Base-by-base conservation (phyloP, 1,140 invertebrate species). In the Calycopis cecrops region DNA sequence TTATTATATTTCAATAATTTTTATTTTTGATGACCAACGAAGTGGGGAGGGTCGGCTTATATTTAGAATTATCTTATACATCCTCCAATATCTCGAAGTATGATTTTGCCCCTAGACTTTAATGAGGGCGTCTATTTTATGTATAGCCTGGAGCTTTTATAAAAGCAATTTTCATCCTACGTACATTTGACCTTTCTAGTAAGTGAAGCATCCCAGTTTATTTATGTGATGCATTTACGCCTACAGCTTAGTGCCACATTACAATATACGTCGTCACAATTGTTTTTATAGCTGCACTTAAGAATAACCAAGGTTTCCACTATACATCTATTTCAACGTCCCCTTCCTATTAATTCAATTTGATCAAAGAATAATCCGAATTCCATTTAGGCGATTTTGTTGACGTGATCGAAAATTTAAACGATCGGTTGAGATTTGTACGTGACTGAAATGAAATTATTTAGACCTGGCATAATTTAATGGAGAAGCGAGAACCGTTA, bases 151-250 rank as follows among this genome's bases (percentile, higher is more conserved):
- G 21, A 28, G 21, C 21, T 28, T 28, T 28, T 44, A 44, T 44
- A 44, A 44, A 16, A 44, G 40, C 40, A 16, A 44, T 44, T 4
- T 44, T 44, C 40, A 16, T 44, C 40, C 14, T 44, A 44, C 40
- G 40, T 44, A 44, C 40, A 16, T 44, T 44, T 44, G 40, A 44
- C 40, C 40, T 44, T 44, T 44, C 12, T 28, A 44, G 16, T 14
- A 44, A 44, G 12, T 44, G 16, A 37, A 37, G 35, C 40, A 44
- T 16, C 40, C 14, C 17, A 44, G 40, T 44, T 44, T 44, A 44
- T 44, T 44, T 44, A 44, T 44, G 40, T 16, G 40, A 17, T 44
- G 40, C 14, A 44, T 44, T 44, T 44, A 44, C 40, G 12, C 40
- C 40, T 44, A 44, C 16, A 9, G 9, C 9, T 12, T 3, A 17